Conservation (phyloP, 2,888 invertebrate species). For the Mythimna albipuncta region DNA sequence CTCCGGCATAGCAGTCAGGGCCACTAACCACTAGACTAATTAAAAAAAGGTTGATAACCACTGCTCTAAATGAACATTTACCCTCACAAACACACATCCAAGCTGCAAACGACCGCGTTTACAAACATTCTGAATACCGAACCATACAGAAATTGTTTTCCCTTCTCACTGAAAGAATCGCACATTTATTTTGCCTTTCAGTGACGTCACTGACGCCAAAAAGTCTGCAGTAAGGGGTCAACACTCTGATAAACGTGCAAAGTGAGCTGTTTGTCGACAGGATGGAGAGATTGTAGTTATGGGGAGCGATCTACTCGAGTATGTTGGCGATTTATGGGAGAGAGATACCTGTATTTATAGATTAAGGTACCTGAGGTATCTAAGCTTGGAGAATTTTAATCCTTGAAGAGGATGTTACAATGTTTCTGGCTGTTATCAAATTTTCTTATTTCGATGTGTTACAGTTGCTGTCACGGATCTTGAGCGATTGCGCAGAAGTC, state of each 20-base stretch:
- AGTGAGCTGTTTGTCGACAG: conserved; percentile 72
- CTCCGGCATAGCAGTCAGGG: too few relatives aligned
- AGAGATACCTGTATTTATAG: conserved; percentile 22
- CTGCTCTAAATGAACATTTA: not conserved
- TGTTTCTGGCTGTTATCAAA: too few relatives aligned
- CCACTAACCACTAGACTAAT: too few relatives aligned
- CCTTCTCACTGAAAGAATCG: conserved; percentile 28
- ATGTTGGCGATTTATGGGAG: conserved; percentile 16
- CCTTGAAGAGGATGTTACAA: not conserved
- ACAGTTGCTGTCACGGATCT: too few relatives aligned
- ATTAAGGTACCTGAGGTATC: not conserved
- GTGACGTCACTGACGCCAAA: conserved; percentile 72
- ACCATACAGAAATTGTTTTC: conserved; percentile 36
- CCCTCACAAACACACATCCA: conserved; percentile 8
- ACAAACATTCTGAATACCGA: conserved; percentile 20
- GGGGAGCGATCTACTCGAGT: conserved; percentile 22
- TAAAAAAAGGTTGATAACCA: not conserved
- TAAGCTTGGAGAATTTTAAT: not conserved
- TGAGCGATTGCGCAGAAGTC: too few relatives aligned
- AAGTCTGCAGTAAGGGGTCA: conserved; percentile 73
- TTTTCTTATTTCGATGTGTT: too few relatives aligned
- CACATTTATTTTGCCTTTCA: conserved; percentile 45
- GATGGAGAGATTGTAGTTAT: conserved; percentile 36
- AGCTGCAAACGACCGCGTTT: conserved; percentile 12
- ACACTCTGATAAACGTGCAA: conserved; percentile 73